Evolutionary conservation across 1,140 invertebrate genomes (phyloP), one percentile per base, ranked within the genome.

Genomic region (Tenebrio molitor): DNA sequence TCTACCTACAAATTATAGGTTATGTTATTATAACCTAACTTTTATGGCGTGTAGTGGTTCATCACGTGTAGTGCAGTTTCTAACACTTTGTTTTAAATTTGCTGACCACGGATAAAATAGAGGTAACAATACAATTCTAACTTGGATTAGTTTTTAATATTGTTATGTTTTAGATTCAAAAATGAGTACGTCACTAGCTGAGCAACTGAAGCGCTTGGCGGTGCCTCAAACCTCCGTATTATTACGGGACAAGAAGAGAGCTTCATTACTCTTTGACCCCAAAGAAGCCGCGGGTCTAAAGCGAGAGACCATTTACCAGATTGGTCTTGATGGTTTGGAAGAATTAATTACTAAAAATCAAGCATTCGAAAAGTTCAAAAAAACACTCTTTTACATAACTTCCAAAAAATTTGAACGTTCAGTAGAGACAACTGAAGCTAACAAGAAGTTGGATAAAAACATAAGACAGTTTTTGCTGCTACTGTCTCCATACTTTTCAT

Each of bases 261-360:
- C 90, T 39, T 97, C 96, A 14, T 88, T 98, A 72, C 82, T 98
- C 5, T 98, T 97, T 82, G 91, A 96, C 81, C 90, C 92, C 0
- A 93, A 92, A 77, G 94, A 97, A 86, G 96, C 96, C 5, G 95
- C 94, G 0, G 88, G 88, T 68, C 90, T 95, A 78, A 93, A 95
- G 76, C 87, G 89, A 41, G 91, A 94, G 76, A 93, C 91, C 8
- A 91, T 97, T 78, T 94, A 91, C 83, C 90, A 92, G 81, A 91
- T 97, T 63, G 96, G 95, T 85, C 82, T 88, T 29, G 92, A 89
- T 84, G 97, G 96, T 6, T 84, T 98, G 1, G 87, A 93, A 76
- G 94, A 97, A 78, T 83, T 99, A 1, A 90, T 89, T 16, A 86
- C 87, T 34, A 84, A 95, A 10, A 91, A 95, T 83, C 76, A 85